Evolutionary conservation across 1,140 invertebrate species (phyloP), one percentile per base, ranked within the genome.

Genomic region (Trichonephila inaurata): DNA sequence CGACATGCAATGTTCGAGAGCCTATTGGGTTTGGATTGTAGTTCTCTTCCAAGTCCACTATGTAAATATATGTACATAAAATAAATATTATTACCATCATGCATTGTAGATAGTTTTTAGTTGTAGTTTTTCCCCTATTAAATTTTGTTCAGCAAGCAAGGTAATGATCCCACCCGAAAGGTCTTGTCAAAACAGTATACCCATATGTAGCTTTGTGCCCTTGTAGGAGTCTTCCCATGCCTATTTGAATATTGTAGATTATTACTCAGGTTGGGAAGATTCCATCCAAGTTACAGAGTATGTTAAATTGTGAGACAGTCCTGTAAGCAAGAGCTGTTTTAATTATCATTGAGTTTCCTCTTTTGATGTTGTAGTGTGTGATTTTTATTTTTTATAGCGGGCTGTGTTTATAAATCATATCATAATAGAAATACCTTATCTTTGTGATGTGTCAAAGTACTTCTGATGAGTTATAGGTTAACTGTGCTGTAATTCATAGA

Each of bases 41-140:
- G 86, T 89, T 94, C 58, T 89, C 87, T 94, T 90, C 93, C 77
- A 69, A 90, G 61, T 94, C 93, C 92, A 93, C 88, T 61, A 51
- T 94, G 93, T 94, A 94, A 61, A 94, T 94, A 94, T 58, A 12
- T 94, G 93, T 94, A 94, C 40, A 94, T 94, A 94, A 66, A 28
- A 92, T 66, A 91, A 82, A 33, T 88, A 62, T 93, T 51, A 83
- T 93, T 88, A 85, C 60, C 61, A 94, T 83, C 62, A 89, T 90
- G 93, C 88, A 94, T 93, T 93, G 72, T 93, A 93, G 92, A 81
- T 93, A 93, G 92, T 28, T 61, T 93, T 93, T 93, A 93, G 92
- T 93, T 88, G 69, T 62, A 69, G 44, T 89, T 58, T 40, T 24
- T 44, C 44, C 40, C 61, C 61, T 88, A 64, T 88, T 88, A 24